These are phyloP conservation scores for Nothoprocta pentlandii DNA, from an alignment of 2,113 vertebrate species.

Conservation along the genomic window DNA sequence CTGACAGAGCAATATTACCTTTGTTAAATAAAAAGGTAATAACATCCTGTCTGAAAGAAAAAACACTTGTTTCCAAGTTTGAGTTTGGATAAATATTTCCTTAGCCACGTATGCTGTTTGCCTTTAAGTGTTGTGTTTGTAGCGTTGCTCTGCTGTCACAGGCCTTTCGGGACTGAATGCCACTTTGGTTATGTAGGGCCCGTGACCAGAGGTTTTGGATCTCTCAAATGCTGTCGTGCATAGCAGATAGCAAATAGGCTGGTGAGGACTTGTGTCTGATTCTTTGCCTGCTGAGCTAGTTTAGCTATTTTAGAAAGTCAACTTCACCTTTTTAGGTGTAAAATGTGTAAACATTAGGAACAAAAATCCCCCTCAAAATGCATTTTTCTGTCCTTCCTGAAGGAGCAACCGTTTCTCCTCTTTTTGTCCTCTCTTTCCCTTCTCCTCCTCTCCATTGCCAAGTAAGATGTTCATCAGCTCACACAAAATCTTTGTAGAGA, in stretches of 20 bases:
- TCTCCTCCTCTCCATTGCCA: neutral
- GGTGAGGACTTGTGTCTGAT: neutral
- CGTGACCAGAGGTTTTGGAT: neutral
- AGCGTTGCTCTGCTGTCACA: fast-evolving
- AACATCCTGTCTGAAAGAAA: neutral
- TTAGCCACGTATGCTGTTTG: neutral
- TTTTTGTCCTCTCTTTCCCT: neutral
- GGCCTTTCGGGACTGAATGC: neutral
- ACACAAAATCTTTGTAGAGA: neutral
- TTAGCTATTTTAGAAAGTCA: neutral
- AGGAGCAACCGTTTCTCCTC: neutral
- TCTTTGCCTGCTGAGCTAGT: neutral
- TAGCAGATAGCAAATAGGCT: neutral
- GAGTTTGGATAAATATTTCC: neutral
- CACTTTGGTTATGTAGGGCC: neutral
- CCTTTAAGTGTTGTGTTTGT: neutral
- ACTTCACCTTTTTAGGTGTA: neutral
- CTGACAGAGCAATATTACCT: neutral
- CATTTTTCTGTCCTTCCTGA: neutral
- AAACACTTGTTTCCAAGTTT: neutral
- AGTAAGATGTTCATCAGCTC: neutral
- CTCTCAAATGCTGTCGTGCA: neutral
- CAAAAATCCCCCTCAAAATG: neutral
- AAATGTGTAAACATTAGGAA: neutral
- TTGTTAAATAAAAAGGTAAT: neutral